phyloP scores from a whole-genome alignment of 2,113 vertebrate species.

The Hucho hucho region DNA sequence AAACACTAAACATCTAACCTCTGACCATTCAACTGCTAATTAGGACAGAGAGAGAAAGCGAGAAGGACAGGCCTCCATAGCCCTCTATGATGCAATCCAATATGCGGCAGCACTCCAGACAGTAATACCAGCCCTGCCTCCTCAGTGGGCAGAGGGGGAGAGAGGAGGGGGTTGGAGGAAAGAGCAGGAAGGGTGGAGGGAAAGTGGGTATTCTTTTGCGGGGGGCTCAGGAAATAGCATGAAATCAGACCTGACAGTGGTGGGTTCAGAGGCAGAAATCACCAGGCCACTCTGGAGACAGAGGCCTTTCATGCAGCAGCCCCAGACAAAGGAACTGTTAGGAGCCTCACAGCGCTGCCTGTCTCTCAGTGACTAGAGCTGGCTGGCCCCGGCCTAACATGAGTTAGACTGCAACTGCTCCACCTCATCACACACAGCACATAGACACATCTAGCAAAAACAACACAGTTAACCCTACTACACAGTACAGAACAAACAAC shows the following conservation, averaged over 20 bases:
- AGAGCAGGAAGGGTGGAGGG: slow-evolving; percentile 2
- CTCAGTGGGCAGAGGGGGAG: slow-evolving; percentile 39
- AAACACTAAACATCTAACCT: slow-evolving; percentile 8
- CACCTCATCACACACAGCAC: slow-evolving; percentile 3
- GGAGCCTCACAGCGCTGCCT: slow-evolving; percentile 31
- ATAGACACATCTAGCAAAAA: slow-evolving; percentile 10
- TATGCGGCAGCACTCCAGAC: slow-evolving; percentile 57
- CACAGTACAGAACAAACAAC: slow-evolving; percentile 18
- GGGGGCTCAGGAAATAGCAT: slow-evolving; percentile 26
- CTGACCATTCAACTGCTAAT: slow-evolving; percentile 10
- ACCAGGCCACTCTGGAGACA: slow-evolving; percentile 41
- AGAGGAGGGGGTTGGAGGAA: slow-evolving; percentile 6
- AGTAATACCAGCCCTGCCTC: slow-evolving; percentile 48
- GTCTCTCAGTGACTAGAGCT: not conserved
- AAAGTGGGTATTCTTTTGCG: slow-evolving; percentile 19
- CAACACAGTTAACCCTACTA: slow-evolving; percentile 21
- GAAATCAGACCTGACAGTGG: slow-evolving; percentile 34
- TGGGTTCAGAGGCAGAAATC: slow-evolving; percentile 1
- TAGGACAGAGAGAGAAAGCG: not conserved
- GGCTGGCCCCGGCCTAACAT: slow-evolving; percentile 40
- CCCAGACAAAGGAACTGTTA: slow-evolving; percentile 68
- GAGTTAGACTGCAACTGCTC: slow-evolving; percentile 63
- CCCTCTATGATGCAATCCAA: slow-evolving; percentile 14
- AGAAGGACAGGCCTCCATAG: slow-evolving; percentile 15
- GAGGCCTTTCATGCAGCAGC: slow-evolving; percentile 47